phyloP scores from a whole-genome alignment of 2,797 vertebrate species.

The Mormyrops attenuatus region DNA sequence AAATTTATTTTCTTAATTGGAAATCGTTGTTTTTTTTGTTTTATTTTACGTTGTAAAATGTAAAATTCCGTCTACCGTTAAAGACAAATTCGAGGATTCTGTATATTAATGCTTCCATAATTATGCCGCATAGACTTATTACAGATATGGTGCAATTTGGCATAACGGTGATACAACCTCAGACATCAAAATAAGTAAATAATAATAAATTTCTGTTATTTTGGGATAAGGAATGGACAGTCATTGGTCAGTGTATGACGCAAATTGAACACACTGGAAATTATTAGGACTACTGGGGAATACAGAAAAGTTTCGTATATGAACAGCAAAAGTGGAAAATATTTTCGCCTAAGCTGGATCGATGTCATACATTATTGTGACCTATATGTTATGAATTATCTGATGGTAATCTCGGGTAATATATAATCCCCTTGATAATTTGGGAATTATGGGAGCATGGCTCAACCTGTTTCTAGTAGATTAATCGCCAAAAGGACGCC shows the following conservation, averaged over 20 bases:
- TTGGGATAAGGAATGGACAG: neutral
- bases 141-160: neutral
- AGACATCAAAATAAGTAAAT: neutral
- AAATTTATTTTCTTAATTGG: neutral
- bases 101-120: neutral
- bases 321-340: neutral
- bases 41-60: neutral
- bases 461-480: neutral
- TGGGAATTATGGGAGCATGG: neutral
- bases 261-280: neutral
- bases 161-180: neutral
- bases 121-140: neutral
- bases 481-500: neutral
- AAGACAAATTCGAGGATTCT: neutral
- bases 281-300: neutral
- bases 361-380: neutral
- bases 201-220: neutral
- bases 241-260: neutral
- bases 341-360: neutral
- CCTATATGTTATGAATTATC: neutral
- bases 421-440: neutral
- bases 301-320: neutral
- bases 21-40: neutral
- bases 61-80: neutral
- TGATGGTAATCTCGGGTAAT: neutral